phyloP scores from a whole-genome alignment of 2,888 invertebrate genomes.

The Drosophila suboccidentalis region DNA sequence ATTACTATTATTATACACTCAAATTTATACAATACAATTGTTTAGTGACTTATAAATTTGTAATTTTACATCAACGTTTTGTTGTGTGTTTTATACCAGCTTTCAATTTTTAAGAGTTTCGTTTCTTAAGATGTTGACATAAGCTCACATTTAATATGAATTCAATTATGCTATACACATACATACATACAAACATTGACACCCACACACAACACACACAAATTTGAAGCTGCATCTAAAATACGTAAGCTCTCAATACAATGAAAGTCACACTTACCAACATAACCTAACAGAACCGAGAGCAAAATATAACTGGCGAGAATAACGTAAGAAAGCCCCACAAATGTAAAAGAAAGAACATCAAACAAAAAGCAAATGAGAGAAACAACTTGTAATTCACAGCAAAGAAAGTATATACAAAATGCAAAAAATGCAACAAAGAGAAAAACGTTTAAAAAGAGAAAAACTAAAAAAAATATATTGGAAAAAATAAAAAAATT shows the following conservation, averaged over 20 bases:
- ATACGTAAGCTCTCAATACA: slow-evolving; percentile 48
- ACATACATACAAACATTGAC: slow-evolving; percentile 1
- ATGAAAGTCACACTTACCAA: slow-evolving; percentile 38
- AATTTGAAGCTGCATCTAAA: slow-evolving; percentile 32
- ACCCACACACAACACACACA: slow-evolving; percentile 15
- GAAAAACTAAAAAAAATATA: slow-evolving; percentile 67
- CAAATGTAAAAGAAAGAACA: slow-evolving; percentile 43
- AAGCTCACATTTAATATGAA: slow-evolving; percentile 24
- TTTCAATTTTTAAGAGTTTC: slow-evolving; percentile 52
- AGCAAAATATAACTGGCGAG: slow-evolving; percentile 37
- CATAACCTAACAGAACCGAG: slow-evolving; percentile 10
- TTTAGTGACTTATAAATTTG: slow-evolving; percentile 44
- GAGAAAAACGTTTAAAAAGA: slow-evolving; percentile 59
- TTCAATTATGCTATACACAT: slow-evolving; percentile 21
- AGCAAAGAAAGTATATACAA: slow-evolving; percentile 58
- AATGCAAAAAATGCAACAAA: slow-evolving; percentile 67
- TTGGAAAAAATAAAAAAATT: slow-evolving; percentile 80
- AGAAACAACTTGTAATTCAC: slow-evolving; percentile 55
- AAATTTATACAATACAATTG: slow-evolving; percentile 37
- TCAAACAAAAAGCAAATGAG: slow-evolving; percentile 51
- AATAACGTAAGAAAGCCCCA: slow-evolving; percentile 36
- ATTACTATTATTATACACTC: slow-evolving; percentile 33
- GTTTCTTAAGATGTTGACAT: slow-evolving; percentile 44
- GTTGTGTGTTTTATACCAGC: slow-evolving; percentile 41
- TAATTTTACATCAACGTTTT: slow-evolving; percentile 59